Evolutionary conservation across 2,888 invertebrate species (phyloP).

Genomic region (Chaetogeoica ovagalla): DNA sequence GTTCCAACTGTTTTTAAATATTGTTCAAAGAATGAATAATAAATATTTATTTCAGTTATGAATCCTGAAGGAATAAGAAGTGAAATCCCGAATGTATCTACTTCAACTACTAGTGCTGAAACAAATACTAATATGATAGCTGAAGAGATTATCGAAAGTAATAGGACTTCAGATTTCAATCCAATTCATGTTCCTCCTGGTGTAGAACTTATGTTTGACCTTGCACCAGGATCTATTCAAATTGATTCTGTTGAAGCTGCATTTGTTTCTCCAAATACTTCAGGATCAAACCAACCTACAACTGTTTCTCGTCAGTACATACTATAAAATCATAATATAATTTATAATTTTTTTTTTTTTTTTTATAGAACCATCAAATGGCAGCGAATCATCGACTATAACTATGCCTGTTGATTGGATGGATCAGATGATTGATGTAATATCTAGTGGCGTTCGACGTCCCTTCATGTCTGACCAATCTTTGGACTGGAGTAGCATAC

Average conservation of each 20-base stretch:
- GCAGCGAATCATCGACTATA: slow-evolving; percentile 2
- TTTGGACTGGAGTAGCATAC: slow-evolving; percentile 38
- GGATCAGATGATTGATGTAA: slow-evolving; percentile 52
- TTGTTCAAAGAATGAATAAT: neutral
- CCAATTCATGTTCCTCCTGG: neutral
- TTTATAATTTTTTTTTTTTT: neutral
- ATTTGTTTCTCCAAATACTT: slow-evolving; percentile 56
- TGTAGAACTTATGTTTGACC: slow-evolving; percentile 67
- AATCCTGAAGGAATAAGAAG: slow-evolving; percentile 3
- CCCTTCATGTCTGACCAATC: slow-evolving; percentile 37
- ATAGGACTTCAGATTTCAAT: slow-evolving; percentile 6
- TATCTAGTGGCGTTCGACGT: slow-evolving; percentile 44
- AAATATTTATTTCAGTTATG: slow-evolving; percentile 5
- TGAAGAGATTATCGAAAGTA: slow-evolving; percentile 46
- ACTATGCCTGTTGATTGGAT: slow-evolving; percentile 45
- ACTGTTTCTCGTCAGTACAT: slow-evolving; percentile 54
- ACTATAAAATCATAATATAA: neutral
- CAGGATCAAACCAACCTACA: slow-evolving; percentile 37
- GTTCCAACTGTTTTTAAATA: neutral
- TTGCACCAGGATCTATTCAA: slow-evolving; percentile 59
- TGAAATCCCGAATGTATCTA: slow-evolving; percentile 12
- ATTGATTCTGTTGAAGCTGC: slow-evolving; percentile 62
- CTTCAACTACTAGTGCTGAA: slow-evolving; percentile 4
- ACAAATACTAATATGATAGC: slow-evolving; percentile 31
- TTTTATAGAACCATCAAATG: slow-evolving; percentile 12